These are phyloP conservation scores for Percopsis omiscomaycus DNA, from an alignment of 2,797 vertebrate genomes.

Conservation along the genomic window DNA sequence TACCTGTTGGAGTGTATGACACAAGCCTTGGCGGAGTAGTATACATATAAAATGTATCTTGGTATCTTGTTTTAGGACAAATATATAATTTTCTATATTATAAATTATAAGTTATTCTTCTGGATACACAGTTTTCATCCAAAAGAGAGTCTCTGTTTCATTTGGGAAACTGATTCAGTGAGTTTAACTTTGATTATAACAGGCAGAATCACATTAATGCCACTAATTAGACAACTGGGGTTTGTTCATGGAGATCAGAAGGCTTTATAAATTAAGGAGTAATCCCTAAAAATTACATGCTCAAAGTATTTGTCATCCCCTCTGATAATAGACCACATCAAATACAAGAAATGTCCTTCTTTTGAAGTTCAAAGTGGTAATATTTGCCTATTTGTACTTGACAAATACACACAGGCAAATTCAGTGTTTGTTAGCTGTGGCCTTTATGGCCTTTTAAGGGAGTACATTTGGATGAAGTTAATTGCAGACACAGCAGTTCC, in stretches of 20 bases:
- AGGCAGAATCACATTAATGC: constrained; percentile 28
- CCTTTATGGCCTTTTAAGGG: not conserved
- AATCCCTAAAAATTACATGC: constrained; percentile 31
- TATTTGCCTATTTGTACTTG: constrained; percentile 14
- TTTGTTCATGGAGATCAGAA: constrained; percentile 32
- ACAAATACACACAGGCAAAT: constrained; percentile 18
- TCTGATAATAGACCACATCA: constrained; percentile 5
- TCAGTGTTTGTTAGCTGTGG: constrained; percentile 3
- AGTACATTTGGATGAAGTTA: not conserved
- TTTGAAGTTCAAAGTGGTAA: constrained; percentile 28
- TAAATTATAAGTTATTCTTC: not conserved
- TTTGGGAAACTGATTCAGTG: constrained; percentile 12
- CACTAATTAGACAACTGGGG: constrained; percentile 37
- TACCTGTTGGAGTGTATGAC: too few species aligned
- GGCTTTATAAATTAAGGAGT: constrained; percentile 27
- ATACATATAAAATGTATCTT: too few species aligned
- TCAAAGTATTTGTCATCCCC: constrained; percentile 20
- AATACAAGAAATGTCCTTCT: constrained; percentile 16
- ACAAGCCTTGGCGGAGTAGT: too few species aligned
- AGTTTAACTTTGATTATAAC: constrained; percentile 25
- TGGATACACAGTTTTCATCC: not conserved
- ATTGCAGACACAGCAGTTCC: not conserved
- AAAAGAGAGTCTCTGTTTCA: not conserved
- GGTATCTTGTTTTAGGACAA: too few species aligned
- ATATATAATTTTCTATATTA: too few species aligned